Conservation (phyloP, 2,888 invertebrate genomes). For the Ophion slaviceki region DNA sequence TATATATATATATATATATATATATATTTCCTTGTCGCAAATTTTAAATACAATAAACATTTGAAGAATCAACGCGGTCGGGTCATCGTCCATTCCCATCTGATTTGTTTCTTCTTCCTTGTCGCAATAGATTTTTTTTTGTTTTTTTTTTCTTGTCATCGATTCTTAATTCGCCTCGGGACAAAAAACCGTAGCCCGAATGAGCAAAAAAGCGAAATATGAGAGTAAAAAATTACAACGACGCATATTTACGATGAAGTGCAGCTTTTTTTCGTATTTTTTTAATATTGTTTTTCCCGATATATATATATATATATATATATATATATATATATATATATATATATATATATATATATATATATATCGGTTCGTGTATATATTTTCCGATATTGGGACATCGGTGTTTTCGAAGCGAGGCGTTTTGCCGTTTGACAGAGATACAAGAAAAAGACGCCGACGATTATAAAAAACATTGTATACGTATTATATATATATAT, state of each 20-base stretch:
- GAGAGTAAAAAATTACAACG: constrained; percentile 61
- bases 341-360: background rate
- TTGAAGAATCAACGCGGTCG: constrained; percentile 72
- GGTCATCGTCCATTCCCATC: constrained; percentile 63
- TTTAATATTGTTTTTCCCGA: constrained; percentile 44
- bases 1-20: constrained; percentile 72
- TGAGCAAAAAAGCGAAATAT: constrained; percentile 54
- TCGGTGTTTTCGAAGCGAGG: constrained; percentile 31
- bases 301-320: background rate
- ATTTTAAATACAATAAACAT: constrained; percentile 77
- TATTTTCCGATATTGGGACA: background rate
- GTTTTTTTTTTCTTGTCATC: constrained; percentile 50
- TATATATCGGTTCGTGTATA: background rate
- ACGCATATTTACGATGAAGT: constrained; percentile 65
- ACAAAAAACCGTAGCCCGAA: constrained; percentile 62
- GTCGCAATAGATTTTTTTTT: constrained; percentile 23
- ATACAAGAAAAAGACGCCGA: constrained; percentile 64
- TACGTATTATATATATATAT: constrained; percentile 49
- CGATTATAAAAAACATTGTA: constrained; percentile 68
- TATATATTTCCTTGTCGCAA: constrained; percentile 67
- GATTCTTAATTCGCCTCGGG: constrained; percentile 34
- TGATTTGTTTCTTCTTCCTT: background rate
- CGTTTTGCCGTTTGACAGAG: constrained; percentile 47
- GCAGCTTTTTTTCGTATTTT: constrained; percentile 53
- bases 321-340: background rate